A percentile compares a stretch with the other conserved stretches of the same genome.
Conservation (phyloP, 2,797 vertebrate genomes). For the Nyctalus aviator region DNA sequence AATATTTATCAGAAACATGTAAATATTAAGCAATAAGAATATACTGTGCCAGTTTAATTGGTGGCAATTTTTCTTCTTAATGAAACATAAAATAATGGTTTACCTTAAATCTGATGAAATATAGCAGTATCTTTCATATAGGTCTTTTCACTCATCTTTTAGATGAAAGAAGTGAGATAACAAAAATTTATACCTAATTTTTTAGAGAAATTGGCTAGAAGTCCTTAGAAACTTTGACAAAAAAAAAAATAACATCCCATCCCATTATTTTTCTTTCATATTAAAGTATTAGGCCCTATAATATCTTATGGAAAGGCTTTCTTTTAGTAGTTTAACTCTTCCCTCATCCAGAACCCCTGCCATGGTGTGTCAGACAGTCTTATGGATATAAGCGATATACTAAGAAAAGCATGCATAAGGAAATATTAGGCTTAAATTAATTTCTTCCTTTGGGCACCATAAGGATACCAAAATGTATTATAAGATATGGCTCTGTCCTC, state of each 20-base stretch:
- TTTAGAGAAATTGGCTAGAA: conserved; percentile 24
- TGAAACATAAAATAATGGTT: neutral
- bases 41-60: neutral
- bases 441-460: neutral
- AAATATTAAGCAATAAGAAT: conserved; percentile 8
- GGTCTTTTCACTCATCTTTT: neutral
- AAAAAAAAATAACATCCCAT: conserved; percentile 17
- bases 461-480: neutral
- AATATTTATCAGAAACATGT: neutral
- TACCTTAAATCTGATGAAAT: conserved; percentile 15
- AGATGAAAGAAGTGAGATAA: neutral
- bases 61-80: neutral
- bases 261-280: conserved; percentile 34
- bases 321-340: neutral
- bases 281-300: conserved; percentile 24
- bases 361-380: conserved; percentile 16
- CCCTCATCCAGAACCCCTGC: neutral
- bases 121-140: neutral
- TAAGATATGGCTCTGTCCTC: conserved; percentile 5
- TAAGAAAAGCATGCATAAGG: conserved; percentile 83
- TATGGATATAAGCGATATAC: conserved; percentile 75
- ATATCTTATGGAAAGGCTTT: conserved; percentile 15
- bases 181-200: neutral
- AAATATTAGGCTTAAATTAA: conserved; percentile 78
- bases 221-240: neutral